Evolutionary conservation across 1,140 invertebrate species (phyloP), one percentile per base, ranked within the genome.

Genomic region (Drosophila orosa): DNA sequence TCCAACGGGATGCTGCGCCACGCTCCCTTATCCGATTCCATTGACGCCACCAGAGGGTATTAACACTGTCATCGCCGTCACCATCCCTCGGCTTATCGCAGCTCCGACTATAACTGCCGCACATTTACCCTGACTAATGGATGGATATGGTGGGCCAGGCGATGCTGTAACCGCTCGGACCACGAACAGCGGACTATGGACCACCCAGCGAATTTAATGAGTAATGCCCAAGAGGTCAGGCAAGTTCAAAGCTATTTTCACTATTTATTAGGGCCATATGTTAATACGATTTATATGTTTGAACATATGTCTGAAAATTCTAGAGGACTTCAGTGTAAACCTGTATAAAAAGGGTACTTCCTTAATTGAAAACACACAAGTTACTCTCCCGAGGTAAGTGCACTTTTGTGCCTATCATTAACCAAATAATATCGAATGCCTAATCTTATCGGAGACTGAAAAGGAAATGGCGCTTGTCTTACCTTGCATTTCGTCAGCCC

Each of bases 401-500:
- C 24, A 55, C 62, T 67, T 31, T 1, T 17, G 8, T 0, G 3
- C 33, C 17, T 39, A 47, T 45, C 31, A 40, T 40, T 74, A 29
- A 74, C 13, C 42, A 74, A 74, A 58, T 74, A 58, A 25, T n/a
- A 52, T 63, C 27, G 37, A 27, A 17, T 5, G 3, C 5, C 3
- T 22, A 12, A 52, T 72, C 37, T 60, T 27, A 73, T 73, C 35
- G 9, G 3, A 3, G 6, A 10, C 13, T 24, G 15, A 10, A 17
- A 3, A 10, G 52, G 19, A 22, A 29, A 56, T 60, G 12, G n/a
- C 13, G 10, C 12, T 4, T 17, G 39, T 27, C 78, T 94, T 95
- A 93, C 96, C 96, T 91, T 94, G 94, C 68, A 97, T 93, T 85
- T 97, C 96, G 79, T 96, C 96, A 80, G 94, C 94, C 54, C 96